Evolutionary conservation across 2,888 invertebrate genomes (phyloP).

Genomic region (Ochlodes sylvanus): DNA sequence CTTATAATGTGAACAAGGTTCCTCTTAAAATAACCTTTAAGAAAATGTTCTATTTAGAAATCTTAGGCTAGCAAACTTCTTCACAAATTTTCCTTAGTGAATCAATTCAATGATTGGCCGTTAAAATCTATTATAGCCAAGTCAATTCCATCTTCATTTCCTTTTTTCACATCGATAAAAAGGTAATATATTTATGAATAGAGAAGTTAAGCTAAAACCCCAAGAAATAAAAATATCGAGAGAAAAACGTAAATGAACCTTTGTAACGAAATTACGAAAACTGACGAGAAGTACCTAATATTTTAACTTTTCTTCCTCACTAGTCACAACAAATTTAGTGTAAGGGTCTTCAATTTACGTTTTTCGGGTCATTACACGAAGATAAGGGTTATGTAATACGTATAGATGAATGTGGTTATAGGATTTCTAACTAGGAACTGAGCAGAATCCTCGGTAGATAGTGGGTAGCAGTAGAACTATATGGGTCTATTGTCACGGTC

Average conservation of each 20-base stretch:
- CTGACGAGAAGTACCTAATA: conserved; percentile 36
- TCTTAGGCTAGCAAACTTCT: background rate
- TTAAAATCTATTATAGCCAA: too few species aligned
- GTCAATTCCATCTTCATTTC: too few species aligned
- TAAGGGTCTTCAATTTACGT: conserved; percentile 37
- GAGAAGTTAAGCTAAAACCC: background rate
- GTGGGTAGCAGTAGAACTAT: background rate
- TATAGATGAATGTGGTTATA: background rate
- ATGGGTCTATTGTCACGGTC: too few species aligned
- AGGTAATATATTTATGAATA: too few species aligned
- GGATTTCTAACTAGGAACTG: background rate
- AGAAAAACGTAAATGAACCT: conserved; percentile 24
- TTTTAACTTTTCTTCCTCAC: conserved; percentile 32
- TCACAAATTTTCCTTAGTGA: too few species aligned
- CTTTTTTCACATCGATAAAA: too few species aligned
- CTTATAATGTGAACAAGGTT: too few species aligned
- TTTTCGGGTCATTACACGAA: conserved; percentile 35
- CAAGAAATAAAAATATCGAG: conserved; percentile 7
- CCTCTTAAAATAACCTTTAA: too few species aligned
- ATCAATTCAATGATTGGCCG: too few species aligned
- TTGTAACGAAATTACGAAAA: conserved; percentile 32
- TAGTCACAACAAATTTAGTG: conserved; percentile 36
- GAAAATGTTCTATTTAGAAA: too few species aligned
- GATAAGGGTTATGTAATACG: conserved; percentile 26
- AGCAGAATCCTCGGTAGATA: background rate